Evolutionary conservation across 92 coral and sea anemone species (phyloP), one percentile per base, ranked within the genome.

Genomic region (Paragorgia papillata): DNA sequence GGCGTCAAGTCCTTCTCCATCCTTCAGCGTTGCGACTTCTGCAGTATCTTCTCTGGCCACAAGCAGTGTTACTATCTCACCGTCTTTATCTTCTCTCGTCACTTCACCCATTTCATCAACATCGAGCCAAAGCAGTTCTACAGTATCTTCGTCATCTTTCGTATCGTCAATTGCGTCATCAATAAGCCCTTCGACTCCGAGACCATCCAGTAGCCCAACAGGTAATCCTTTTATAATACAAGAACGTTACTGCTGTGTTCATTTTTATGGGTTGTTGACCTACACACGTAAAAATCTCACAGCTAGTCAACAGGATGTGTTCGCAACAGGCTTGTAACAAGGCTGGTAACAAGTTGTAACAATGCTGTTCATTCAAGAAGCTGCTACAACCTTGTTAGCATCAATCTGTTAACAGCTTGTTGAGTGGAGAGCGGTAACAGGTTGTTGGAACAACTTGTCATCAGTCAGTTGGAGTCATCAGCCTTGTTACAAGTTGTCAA

Each of bases 61-160:
- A 24, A 62, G 64, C 8, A 37, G 35, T 18, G n/a, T 51, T 14
- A 10, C 49, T 0, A 50, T 53, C 12, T 32, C 49, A 18, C 10
- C 51, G 20, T 17, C 46, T 15, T 46, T 15, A 15, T 7, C 53
- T 6, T 6, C 2, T 29, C 54, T 69, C 33, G 17, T 41, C 46
- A 37, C 62, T 68, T 60, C 79, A 62, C 62, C 80, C 1, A 58
- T 74, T 9, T 61, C 64, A 33, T 46, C 81, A 34, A 53, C 73
- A 12, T 54, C 82, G 29, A 51, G 8, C 4, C 12, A 73, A 37
- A 83, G 82, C 32, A 80, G 81, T 63, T 62, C 79, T n/a, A 55
- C 50, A 17, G 71, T 69, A 2, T 39, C 79, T 9, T 69, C 66
- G 18, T 30, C 73, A 6, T 69, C 67, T 9, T 27, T 82, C 18